Conservation (phyloP, 2,888 invertebrate species). For the Lepidonotus clava region DNA sequence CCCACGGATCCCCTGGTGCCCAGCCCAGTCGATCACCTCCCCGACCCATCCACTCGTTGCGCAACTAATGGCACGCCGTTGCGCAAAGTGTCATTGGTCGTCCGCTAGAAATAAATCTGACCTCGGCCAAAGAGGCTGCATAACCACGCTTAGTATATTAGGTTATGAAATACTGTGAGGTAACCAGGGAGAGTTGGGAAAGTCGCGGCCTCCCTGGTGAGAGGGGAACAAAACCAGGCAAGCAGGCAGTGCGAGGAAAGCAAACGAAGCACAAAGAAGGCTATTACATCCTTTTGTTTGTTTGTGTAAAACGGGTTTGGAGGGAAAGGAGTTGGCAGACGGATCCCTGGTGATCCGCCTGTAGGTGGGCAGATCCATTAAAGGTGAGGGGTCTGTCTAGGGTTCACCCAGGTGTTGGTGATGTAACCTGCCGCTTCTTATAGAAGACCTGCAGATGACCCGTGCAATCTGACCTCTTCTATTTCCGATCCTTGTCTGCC, state of each 20-base stretch:
- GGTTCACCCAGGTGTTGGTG: slow-evolving; percentile 11
- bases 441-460: not conserved
- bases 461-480: not conserved
- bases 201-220: not conserved
- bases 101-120: not conserved
- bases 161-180: slow-evolving; percentile 7
- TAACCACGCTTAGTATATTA: not conserved
- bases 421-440: not conserved
- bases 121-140: not conserved
- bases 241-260: not conserved
- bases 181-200: not conserved
- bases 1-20: not conserved
- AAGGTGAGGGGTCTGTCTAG: not conserved
- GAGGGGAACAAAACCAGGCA: not conserved
- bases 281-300: slow-evolving; percentile 19
- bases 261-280: not conserved
- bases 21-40: slow-evolving; percentile 8
- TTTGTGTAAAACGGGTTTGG: not conserved
- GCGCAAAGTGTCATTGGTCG: not conserved
- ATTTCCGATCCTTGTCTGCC: too few relatives aligned
- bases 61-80: slow-evolving; percentile 30
- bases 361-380: not conserved
- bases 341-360: too few relatives aligned
- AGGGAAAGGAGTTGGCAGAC: not conserved
- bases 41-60: not conserved